These are phyloP conservation scores for Epinephelus moara DNA, from an alignment of 2,113 vertebrate species.

Conservation along the genomic window DNA sequence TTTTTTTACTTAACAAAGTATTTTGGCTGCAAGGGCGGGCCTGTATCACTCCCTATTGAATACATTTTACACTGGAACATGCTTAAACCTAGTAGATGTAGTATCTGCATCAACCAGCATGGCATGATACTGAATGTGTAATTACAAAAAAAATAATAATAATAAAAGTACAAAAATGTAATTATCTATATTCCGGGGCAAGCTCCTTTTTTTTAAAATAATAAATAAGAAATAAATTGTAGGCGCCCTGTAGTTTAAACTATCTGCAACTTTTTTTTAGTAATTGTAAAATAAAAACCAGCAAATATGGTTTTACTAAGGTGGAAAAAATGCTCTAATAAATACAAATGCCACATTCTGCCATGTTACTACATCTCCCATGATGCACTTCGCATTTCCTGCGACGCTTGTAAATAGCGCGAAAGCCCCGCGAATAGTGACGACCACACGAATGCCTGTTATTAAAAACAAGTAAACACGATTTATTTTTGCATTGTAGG, in stretches of 20 bases:
- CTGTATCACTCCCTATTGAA: not conserved
- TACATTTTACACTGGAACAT: not conserved
- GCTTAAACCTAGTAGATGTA: not conserved
- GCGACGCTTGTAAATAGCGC: slow-evolving; percentile 52
- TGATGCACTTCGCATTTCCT: slow-evolving; percentile 47
- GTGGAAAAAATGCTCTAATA: not conserved
- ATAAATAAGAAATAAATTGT: not conserved
- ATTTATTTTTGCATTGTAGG: not conserved
- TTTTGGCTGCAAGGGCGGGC: not conserved
- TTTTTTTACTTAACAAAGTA: slow-evolving; percentile 26
- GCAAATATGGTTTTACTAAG: accelerated
- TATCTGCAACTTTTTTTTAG: not conserved
- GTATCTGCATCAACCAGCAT: not conserved
- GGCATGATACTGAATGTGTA: not conserved
- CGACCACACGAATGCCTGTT: slow-evolving; percentile 53
- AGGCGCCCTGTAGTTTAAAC: not conserved
- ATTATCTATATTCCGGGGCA: not conserved
- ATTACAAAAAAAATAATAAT: not conserved
- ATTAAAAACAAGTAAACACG: slow-evolving; percentile 7
- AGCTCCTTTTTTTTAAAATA: too few species aligned
- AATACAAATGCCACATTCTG: not conserved
- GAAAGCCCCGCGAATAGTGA: slow-evolving; percentile 34
- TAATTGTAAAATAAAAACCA: not conserved
- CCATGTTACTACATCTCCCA: slow-evolving; percentile 73
- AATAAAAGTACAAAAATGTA: not conserved